Percentiles rank a stretch among this genome's conserved stretches.
Evolutionary conservation across 2,888 invertebrate species (phyloP).

Genomic region (Pardosa pseudoannulata): DNA sequence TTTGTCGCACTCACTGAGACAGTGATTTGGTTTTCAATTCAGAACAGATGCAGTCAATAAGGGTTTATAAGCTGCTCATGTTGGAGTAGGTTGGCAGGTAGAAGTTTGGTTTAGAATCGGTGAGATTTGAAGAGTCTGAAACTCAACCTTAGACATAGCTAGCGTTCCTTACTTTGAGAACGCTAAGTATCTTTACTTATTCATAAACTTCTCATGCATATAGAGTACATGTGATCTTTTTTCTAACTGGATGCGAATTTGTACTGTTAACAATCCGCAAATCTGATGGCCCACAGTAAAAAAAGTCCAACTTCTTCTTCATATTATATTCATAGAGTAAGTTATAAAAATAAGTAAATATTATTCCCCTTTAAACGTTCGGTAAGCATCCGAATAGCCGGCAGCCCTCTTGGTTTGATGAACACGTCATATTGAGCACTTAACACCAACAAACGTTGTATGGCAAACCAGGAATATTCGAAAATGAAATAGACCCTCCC

Average conservation of each 20-base stretch:
- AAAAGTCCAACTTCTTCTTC: background rate
- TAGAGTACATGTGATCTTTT: background rate
- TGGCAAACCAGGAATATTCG: background rate
- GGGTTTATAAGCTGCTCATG: background rate
- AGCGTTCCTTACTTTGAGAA: constrained; percentile 18
- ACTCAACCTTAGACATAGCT: constrained; percentile 15
- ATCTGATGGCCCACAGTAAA: background rate
- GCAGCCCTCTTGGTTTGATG: background rate
- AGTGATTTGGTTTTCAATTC: background rate
- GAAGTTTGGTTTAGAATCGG: constrained; percentile 8
- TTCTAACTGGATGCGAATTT: background rate
- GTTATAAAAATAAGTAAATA: constrained; percentile 30
- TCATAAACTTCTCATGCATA: background rate
- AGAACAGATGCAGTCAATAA: constrained; percentile 1
- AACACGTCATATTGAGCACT: constrained; percentile 33
- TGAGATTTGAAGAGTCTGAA: background rate
- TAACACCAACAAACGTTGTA: constrained; percentile 4
- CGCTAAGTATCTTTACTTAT: background rate
- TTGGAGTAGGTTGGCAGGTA: constrained; percentile 27
- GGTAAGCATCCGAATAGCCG: background rate
- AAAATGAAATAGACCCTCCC: background rate
- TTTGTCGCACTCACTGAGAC: background rate
- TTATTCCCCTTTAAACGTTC: background rate
- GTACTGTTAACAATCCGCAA: constrained; percentile 5
- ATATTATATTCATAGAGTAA: constrained; percentile 10